phyloP scores from a whole-genome alignment of 1,140 invertebrate species.

The Euura lappo region DNA sequence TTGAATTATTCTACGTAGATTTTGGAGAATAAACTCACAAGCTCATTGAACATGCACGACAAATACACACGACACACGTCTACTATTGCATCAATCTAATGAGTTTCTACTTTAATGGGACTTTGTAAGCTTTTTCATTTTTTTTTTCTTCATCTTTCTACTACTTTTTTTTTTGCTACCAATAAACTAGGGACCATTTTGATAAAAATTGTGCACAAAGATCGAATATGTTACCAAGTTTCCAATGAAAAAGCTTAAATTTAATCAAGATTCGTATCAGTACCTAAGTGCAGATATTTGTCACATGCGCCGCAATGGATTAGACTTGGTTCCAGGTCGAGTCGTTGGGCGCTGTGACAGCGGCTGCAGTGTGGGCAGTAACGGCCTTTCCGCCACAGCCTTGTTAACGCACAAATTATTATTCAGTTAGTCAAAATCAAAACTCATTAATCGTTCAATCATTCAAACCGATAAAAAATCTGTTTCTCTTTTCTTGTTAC shows the following conservation, averaged over 20 bases:
- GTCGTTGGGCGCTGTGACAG: constrained; percentile 58
- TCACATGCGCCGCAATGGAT: constrained; percentile 63
- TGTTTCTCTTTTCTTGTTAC: background rate
- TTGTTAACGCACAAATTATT: constrained; percentile 59
- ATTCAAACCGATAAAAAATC: background rate
- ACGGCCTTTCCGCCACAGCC: constrained; percentile 63
- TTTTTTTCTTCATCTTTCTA: background rate
- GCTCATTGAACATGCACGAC: background rate
- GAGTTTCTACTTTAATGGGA: background rate
- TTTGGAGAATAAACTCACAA: too few species aligned
- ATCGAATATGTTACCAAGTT: background rate
- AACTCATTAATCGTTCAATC: background rate
- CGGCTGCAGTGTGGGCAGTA: constrained; percentile 63
- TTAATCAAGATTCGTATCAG: constrained; percentile 44
- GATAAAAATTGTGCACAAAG: background rate
- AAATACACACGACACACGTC: background rate
- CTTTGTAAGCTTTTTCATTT: background rate
- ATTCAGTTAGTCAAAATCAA: constrained; percentile 47
- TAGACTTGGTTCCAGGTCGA: constrained; percentile 60
- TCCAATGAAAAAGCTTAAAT: constrained; percentile 19
- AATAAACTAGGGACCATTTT: background rate
- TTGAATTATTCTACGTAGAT: too few species aligned
- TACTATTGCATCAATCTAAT: background rate
- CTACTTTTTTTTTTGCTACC: background rate
- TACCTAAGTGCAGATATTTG: constrained; percentile 65